These are phyloP conservation scores for Rhopilema esculentum DNA, from an alignment of 30 jellyfish, hydroid and myxozoan genomes.

Conservation along the genomic window DNA sequence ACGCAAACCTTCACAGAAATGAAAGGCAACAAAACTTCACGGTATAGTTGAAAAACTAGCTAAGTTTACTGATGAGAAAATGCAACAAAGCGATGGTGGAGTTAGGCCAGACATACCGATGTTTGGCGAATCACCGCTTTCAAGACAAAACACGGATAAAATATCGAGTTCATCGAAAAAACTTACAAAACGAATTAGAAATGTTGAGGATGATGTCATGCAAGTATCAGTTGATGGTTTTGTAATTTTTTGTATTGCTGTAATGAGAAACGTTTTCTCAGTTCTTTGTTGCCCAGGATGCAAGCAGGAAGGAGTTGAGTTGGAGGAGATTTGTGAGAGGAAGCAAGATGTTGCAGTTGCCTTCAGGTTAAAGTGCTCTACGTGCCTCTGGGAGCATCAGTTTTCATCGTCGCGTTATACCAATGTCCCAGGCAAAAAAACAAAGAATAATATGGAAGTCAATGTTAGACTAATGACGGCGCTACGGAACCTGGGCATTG, in stretches of 20 bases:
- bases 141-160: not conserved
- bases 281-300: too few species aligned
- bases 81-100: not conserved
- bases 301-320: too few species aligned
- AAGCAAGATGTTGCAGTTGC: slow-evolving; percentile 12
- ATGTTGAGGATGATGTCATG: too few species aligned
- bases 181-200: not conserved
- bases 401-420: not conserved
- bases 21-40: not conserved
- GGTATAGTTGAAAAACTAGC: not conserved
- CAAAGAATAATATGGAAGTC: slow-evolving; percentile 24
- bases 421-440: not conserved
- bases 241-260: too few species aligned
- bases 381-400: not conserved
- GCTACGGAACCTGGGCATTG: slow-evolving; percentile 38
- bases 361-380: not conserved
- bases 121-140: not conserved
- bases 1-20: slow-evolving; percentile 3
- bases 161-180: not conserved
- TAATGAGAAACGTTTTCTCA: too few species aligned
- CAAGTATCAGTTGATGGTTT: too few species aligned
- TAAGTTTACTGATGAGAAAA: not conserved
- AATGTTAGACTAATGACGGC: slow-evolving; percentile 46
- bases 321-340: too few species aligned
- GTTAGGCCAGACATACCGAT: not conserved